A percentile compares a stretch with the other conserved stretches of the same genome.
These are phyloP conservation scores for Zalophus californianus DNA, from an alignment of 2,797 vertebrate genomes.

Conservation along the genomic window DNA sequence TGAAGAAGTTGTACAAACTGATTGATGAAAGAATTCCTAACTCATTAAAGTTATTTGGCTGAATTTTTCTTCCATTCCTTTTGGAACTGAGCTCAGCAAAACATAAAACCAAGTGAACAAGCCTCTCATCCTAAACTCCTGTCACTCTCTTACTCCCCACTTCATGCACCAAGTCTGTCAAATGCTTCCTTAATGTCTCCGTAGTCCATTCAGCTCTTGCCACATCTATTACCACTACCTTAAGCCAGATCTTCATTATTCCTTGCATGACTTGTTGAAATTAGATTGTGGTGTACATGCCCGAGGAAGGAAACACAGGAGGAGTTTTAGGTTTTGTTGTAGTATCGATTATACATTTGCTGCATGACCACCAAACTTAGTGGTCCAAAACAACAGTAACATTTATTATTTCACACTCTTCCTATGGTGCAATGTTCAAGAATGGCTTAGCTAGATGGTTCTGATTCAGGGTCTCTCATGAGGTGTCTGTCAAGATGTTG, in stretches of 20 bases:
- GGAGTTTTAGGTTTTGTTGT: neutral
- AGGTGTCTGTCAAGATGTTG: neutral
- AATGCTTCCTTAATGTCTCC: neutral
- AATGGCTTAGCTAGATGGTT: neutral
- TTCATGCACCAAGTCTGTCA: neutral
- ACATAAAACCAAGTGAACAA: neutral
- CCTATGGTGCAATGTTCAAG: neutral
- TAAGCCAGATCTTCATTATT: neutral
- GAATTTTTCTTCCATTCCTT: slow-evolving; percentile 3
- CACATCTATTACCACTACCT: neutral
- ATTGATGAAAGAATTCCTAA: neutral
- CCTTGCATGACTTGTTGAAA: neutral
- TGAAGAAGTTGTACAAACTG: neutral
- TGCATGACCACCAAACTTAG: neutral
- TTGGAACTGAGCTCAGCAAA: slow-evolving; percentile 18
- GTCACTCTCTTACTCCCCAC: neutral
- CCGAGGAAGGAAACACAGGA: neutral
- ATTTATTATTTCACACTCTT: neutral
- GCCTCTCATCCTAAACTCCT: neutral
- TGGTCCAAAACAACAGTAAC: neutral
- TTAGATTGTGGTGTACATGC: neutral
- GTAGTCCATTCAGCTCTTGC: neutral
- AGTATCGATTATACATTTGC: neutral
- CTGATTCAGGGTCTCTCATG: neutral
- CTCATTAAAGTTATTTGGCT: slow-evolving; percentile 28